A percentile compares a stretch with the other conserved stretches of the same genome.
Conservation (phyloP, 1,140 invertebrate species). For the Bombus picipes region DNA sequence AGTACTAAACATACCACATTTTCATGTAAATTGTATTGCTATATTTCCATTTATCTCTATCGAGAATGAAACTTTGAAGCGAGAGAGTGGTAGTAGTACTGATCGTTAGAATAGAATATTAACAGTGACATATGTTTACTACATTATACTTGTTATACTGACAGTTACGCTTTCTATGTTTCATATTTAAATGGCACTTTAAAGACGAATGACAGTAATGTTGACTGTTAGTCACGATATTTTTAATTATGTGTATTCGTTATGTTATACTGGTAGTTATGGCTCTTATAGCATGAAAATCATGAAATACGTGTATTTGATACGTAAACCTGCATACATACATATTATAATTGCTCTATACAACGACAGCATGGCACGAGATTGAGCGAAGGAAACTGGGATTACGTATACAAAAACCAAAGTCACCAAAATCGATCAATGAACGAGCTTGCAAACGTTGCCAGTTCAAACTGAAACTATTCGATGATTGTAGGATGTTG, state of each 20-base stretch:
- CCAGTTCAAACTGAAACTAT: slow-evolving; percentile 52
- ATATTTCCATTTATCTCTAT: background rate
- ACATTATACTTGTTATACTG: background rate
- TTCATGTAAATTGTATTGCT: background rate
- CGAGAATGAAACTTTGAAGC: background rate
- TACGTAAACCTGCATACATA: slow-evolving; percentile 38
- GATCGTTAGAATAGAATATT: background rate
- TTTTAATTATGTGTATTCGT: background rate
- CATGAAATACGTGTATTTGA: background rate
- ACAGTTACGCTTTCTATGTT: background rate
- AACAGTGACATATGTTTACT: background rate
- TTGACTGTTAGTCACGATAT: background rate
- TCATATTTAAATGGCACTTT: background rate
- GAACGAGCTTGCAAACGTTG: slow-evolving; percentile 29
- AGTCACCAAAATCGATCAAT: slow-evolving; percentile 6
- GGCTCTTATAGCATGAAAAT: background rate
- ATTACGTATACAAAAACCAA: slow-evolving; percentile 25
- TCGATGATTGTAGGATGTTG: slow-evolving; percentile 1
- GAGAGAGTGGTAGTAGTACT: background rate
- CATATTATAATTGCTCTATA: slow-evolving; percentile 29
- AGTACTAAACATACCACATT: slow-evolving; percentile 13
- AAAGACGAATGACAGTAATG: background rate
- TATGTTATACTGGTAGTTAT: background rate
- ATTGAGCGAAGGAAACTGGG: background rate
- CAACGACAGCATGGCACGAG: slow-evolving; percentile 32